These are phyloP conservation scores for Melanaphis sacchari DNA, from an alignment of 1,140 invertebrate species.

Conservation along the genomic window DNA sequence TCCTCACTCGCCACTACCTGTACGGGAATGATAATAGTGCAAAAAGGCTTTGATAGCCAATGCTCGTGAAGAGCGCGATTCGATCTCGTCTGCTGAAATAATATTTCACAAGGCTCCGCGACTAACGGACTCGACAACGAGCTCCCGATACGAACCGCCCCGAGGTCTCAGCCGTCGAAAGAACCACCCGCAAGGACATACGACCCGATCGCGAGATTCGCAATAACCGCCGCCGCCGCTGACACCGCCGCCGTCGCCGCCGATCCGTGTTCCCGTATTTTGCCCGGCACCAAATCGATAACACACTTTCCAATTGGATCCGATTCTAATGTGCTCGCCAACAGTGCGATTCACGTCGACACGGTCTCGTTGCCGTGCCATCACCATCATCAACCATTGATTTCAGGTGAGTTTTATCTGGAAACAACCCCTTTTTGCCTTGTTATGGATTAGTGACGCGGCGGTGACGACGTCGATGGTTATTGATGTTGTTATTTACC, in stretches of 20 bases:
- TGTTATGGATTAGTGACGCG: not conserved
- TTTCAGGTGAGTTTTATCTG: constrained; percentile 18
- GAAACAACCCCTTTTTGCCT: not conserved
- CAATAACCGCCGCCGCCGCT: not conserved
- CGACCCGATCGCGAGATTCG: not conserved
- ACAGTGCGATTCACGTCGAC: not conserved
- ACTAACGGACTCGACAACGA: too few relatives aligned
- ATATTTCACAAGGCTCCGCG: not conserved
- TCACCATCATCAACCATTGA: constrained; percentile 14
- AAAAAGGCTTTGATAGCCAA: constrained; percentile 33
- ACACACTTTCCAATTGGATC: not conserved
- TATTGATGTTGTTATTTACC: too few relatives aligned
- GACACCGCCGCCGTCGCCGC: not conserved
- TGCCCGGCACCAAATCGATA: constrained; percentile 8
- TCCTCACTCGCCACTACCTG: not conserved
- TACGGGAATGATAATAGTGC: not conserved
- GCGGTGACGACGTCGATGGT: not conserved
- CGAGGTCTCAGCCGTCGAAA: not conserved
- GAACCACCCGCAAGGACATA: not conserved
- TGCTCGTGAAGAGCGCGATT: not conserved
- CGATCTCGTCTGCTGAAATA: not conserved
- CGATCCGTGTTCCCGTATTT: not conserved
- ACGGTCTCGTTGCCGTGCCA: constrained; percentile 23
- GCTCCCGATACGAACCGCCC: not conserved
- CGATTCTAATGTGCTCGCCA: not conserved